Percentiles rank a stretch among this genome's conserved stretches.
Conservation (phyloP, 2,113 vertebrate species). For the Eleginops maclovinus region DNA sequence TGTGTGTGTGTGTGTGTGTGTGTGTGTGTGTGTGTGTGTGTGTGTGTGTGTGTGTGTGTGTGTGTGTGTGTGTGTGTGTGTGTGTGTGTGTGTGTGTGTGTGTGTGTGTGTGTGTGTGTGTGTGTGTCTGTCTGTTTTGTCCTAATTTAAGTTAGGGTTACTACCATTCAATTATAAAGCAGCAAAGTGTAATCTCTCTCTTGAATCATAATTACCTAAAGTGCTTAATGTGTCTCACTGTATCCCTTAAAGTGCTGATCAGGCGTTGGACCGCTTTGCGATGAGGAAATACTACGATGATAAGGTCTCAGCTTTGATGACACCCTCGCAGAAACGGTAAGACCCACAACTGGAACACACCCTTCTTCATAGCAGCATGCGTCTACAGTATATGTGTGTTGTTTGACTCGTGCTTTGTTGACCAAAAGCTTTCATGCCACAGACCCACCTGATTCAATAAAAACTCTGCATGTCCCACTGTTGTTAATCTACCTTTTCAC, state of each 20-base stretch:
- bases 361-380: constrained; percentile 38
- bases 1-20: too few species aligned
- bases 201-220: constrained; percentile 68
- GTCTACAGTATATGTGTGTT: constrained; percentile 6
- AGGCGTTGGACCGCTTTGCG: constrained; percentile 96
- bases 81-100: constrained; percentile 34
- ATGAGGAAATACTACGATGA: constrained; percentile 99
- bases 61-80: constrained; percentile 35
- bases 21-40: too few species aligned
- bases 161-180: constrained; percentile 61
- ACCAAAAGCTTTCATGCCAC: constrained; percentile 36
- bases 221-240: constrained; percentile 56
- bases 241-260: constrained; percentile 90
- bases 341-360: constrained; percentile 55
- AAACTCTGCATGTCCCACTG: constrained; percentile 1
- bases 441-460: constrained; percentile 34
- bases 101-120: constrained; percentile 37
- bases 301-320: constrained; percentile 95
- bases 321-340: constrained; percentile 96
- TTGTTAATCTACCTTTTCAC: constrained; percentile 14
- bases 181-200: constrained; percentile 53
- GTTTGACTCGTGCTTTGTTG: background rate
- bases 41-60: constrained; percentile 41
- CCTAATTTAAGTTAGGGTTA: constrained; percentile 61
- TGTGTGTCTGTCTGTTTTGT: constrained; percentile 34